phyloP scores from a whole-genome alignment of 2,888 invertebrate species.

The Chorisops tibialis region DNA sequence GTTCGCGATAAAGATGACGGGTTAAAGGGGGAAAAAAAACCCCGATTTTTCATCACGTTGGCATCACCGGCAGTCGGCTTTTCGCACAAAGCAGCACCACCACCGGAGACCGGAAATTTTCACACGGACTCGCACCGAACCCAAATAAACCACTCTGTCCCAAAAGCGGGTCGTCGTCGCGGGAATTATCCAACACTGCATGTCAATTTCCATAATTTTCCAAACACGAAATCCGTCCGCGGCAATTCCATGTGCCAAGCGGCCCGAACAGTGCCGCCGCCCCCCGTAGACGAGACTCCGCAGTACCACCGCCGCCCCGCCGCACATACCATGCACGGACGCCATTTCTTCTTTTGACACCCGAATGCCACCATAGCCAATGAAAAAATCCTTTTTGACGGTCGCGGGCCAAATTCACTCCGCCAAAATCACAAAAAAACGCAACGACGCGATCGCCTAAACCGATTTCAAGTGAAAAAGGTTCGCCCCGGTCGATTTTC shows the following conservation, averaged over 20 bases:
- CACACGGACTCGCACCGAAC: neutral
- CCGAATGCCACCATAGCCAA: neutral
- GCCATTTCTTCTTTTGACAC: neutral
- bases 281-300: neutral
- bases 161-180: too few species aligned
- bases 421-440: neutral
- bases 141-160: neutral
- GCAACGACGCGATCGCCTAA: neutral
- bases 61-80: slow-evolving; percentile 20
- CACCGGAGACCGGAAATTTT: neutral
- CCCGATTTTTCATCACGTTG: neutral
- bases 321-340: neutral
- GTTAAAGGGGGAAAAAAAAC: too few species aligned
- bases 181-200: too few species aligned
- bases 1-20: too few species aligned
- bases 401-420: neutral
- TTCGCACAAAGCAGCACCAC: slow-evolving; percentile 19
- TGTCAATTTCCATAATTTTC: too few species aligned
- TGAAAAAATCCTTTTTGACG: too few species aligned
- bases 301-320: neutral
- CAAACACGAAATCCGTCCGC: too few species aligned
- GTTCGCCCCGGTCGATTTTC: neutral
- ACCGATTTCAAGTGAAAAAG: neutral
- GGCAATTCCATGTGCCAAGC: neutral
- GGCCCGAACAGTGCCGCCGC: neutral